Evolutionary conservation across 2,113 vertebrate species (phyloP), one percentile per base, ranked within the genome.

Genomic region (Atractosteus spatula): DNA sequence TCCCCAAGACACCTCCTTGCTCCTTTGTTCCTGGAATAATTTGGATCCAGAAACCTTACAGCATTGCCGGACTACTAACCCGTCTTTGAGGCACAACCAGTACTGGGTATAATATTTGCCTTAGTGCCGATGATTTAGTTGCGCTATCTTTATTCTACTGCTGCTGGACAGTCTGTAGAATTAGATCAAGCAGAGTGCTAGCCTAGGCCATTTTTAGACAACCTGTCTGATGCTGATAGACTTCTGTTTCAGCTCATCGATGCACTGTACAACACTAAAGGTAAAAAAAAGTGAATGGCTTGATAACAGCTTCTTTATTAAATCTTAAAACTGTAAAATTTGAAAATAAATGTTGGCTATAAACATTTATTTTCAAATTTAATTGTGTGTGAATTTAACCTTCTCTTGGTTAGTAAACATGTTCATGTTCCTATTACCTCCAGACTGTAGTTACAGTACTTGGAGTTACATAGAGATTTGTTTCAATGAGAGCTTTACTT

Each of bases 21-120:
- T 89, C 51, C 78, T 91, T 75, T 91, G 84, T 61, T 88, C 77
- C 0, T 93, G 92, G 91, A 84, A 85, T 41, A 89, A 80, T 61
- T 76, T 90, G 71, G 90, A 94, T 61, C 88, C 92, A 4, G 84
- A 89, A 72, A 81, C 92, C 68, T 81, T 86, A 47, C 89, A 91
- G 0, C 89, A 94, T 13, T 93, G 94, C 79, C 78, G 79, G 70
- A 91, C 87, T 69, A 81, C 91, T 73, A 92, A 93, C 72, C 94
- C 95, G 0, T 80, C 85, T 1, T 85, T 97, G 78, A 94, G 91
- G 75, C 84, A 55, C 71, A 92, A 74, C 83, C 96, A 97, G n/a
- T 97, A 96, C 41, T 97, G 95, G 95, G 96, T 99, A 5, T 97
- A 91, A 92, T 68, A 42, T 13, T 8, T 41, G 54, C n/a, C 14